These are phyloP conservation scores for Pseudopodoces humilis DNA, from an alignment of 2,113 vertebrate species.

Conservation along the genomic window DNA sequence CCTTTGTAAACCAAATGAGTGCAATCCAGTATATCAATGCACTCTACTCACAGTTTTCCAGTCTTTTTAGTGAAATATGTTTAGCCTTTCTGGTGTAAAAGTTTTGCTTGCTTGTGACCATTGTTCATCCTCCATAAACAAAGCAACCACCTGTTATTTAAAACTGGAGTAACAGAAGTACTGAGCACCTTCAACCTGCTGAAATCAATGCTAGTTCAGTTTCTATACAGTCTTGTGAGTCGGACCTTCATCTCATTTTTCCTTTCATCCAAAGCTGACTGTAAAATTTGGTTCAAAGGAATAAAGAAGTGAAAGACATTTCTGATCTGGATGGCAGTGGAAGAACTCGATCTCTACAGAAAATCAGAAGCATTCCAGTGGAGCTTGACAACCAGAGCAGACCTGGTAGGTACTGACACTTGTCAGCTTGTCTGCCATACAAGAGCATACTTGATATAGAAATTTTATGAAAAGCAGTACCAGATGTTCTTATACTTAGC, in stretches of 20 bases:
- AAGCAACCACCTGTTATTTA: background rate
- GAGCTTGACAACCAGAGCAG: background rate
- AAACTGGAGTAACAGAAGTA: background rate
- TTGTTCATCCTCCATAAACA: background rate
- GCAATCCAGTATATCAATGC: background rate
- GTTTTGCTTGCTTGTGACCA: background rate
- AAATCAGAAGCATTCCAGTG: background rate
- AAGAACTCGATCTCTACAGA: background rate
- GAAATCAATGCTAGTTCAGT: background rate
- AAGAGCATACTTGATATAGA: background rate
- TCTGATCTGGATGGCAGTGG: background rate
- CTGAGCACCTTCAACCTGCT: background rate
- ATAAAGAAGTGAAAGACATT: background rate
- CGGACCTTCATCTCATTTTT: background rate
- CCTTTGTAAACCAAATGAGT: background rate
- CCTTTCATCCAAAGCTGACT: background rate
- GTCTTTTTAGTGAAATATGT: background rate
- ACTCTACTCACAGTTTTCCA: rapidly evolving
- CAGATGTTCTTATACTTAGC: background rate
- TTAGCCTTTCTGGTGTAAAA: background rate
- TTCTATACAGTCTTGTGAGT: background rate
- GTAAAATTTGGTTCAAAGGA: background rate
- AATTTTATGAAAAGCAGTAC: background rate
- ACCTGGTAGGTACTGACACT: background rate
- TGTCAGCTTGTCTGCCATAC: background rate